These are phyloP conservation scores for Dolichoris vasculosae DNA, from an alignment of 1,140 invertebrate species.

Conservation along the genomic window DNA sequence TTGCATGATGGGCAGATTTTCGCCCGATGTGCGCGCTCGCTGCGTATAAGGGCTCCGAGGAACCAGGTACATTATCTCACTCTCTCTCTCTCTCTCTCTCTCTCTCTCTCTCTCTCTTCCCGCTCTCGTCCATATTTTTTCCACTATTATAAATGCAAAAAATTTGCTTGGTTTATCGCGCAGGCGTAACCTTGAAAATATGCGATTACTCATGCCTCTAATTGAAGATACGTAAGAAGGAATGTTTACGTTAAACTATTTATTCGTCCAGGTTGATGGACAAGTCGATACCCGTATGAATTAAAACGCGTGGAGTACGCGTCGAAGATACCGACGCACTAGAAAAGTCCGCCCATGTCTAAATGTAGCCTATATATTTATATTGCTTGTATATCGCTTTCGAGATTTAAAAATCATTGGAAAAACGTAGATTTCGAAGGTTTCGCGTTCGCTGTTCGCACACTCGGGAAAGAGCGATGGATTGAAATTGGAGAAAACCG, in stretches of 20 bases:
- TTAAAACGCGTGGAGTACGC: not conserved
- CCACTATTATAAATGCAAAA: conserved; percentile 20
- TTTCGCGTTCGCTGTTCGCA: too few relatives aligned
- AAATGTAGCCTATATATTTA: too few relatives aligned
- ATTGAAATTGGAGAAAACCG: too few relatives aligned
- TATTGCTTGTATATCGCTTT: too few relatives aligned
- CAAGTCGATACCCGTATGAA: not conserved
- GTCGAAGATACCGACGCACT: too few relatives aligned
- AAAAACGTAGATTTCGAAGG: too few relatives aligned
- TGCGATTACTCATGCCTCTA: not conserved
- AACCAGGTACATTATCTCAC: conserved; percentile 24
- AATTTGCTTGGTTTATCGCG: not conserved
- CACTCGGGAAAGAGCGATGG: too few relatives aligned
- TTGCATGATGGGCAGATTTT: conserved; percentile 45
- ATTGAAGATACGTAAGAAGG: not conserved
- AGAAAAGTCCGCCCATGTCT: too few relatives aligned
- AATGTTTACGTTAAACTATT: not conserved
- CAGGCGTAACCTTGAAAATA: not conserved
- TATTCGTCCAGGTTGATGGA: not conserved
- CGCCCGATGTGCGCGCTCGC: not conserved
- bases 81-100: not conserved
- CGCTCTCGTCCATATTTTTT: not conserved
- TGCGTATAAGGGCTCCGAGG: not conserved
- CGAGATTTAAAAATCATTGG: too few relatives aligned
- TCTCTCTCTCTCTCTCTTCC: not conserved